These are phyloP conservation scores for Peribatodes rhomboidaria DNA, from an alignment of 2,888 invertebrate species.

Conservation along the genomic window DNA sequence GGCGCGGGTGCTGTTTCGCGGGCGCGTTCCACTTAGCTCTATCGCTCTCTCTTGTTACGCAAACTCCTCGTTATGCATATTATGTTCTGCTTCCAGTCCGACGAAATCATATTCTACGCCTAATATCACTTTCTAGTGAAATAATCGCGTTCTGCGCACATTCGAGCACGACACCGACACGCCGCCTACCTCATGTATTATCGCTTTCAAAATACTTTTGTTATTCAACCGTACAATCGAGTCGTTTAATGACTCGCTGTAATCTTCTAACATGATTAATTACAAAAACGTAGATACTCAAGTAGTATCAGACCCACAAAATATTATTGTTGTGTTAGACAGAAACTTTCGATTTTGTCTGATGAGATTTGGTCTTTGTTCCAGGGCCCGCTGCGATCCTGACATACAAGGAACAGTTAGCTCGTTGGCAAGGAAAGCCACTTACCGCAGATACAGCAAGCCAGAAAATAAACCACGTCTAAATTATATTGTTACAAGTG, in stretches of 20 bases:
- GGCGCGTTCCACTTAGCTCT: slow-evolving; percentile 78
- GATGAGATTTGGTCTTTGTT: slow-evolving; percentile 61
- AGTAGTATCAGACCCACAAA: background rate
- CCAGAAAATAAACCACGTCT: slow-evolving; percentile 69
- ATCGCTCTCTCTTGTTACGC: slow-evolving; percentile 85
- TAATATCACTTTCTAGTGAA: slow-evolving; percentile 76
- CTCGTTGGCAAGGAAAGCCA: slow-evolving; percentile 77
- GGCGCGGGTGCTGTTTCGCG: slow-evolving; percentile 74
- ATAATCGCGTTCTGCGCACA: slow-evolving; percentile 60
- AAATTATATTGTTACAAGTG: slow-evolving; percentile 78
- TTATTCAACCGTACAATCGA: slow-evolving; percentile 28
- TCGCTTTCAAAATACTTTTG: slow-evolving; percentile 47
- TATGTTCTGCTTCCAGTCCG: slow-evolving; percentile 78
- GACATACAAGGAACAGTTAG: slow-evolving; percentile 79
- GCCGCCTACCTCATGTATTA: slow-evolving; percentile 41
- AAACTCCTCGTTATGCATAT: slow-evolving; percentile 84
- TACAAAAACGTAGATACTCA: background rate
- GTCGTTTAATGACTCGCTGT: slow-evolving; percentile 8
- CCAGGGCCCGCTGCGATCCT: slow-evolving; percentile 84
- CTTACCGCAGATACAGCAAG: slow-evolving; percentile 68
- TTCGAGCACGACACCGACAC: slow-evolving; percentile 43
- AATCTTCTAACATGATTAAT: slow-evolving; percentile 9
- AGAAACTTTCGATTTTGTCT: slow-evolving; percentile 12
- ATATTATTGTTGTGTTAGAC: background rate
- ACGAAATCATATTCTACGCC: slow-evolving; percentile 71